A percentile compares a stretch with the other conserved stretches of the same genome.
These are phyloP conservation scores for Nematostella vectensis DNA, from an alignment of 92 coral and sea anemone genomes.

Conservation along the genomic window DNA sequence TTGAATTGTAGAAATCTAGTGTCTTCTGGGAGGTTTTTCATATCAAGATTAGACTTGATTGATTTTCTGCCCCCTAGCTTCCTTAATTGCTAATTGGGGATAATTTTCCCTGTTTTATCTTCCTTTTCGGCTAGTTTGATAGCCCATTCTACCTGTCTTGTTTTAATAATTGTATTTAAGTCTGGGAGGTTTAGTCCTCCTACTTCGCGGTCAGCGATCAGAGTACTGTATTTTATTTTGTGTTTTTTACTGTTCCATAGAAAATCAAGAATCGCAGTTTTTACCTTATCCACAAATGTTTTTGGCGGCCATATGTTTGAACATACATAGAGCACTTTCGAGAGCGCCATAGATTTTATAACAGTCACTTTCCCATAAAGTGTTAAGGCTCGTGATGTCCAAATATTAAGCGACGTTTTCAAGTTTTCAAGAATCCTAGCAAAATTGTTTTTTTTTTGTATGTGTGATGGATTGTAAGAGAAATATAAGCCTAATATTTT, in stretches of 20 bases:
- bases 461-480: not conserved
- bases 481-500: not conserved
- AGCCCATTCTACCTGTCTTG: conserved; percentile 9
- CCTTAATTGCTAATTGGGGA: not conserved
- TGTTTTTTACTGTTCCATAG: conserved; percentile 28
- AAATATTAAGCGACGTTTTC: not conserved
- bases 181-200: conserved; percentile 37
- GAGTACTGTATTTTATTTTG: conserved; percentile 19
- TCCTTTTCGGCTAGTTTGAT: not conserved
- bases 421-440: not conserved
- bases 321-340: not conserved
- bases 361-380: not conserved
- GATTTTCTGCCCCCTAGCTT: not conserved
- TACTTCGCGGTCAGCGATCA: conserved; percentile 15
- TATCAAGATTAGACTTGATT: not conserved
- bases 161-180: conserved; percentile 7
- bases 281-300: not conserved
- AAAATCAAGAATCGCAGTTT: conserved; percentile 7
- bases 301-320: not conserved
- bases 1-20: not conserved
- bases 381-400: not conserved
- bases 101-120: conserved; percentile 1
- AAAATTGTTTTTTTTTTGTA: not conserved
- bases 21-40: not conserved
- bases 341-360: not conserved